Base-by-base conservation (phyloP, 2,888 invertebrate genomes). In the Xanthorhoe designata region DNA sequence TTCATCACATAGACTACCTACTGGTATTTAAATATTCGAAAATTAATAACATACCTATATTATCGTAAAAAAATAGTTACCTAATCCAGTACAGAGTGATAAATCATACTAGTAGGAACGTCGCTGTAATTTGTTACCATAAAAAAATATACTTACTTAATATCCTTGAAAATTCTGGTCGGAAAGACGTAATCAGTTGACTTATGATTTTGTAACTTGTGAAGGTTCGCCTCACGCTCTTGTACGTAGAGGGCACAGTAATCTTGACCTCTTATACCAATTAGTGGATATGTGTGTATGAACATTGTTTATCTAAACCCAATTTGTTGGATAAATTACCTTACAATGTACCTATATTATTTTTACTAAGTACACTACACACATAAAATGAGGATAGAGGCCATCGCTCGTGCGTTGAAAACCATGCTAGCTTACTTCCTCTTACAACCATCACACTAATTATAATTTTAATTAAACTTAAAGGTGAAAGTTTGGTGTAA, bases 201-300 rank as follows among this genome's bases (percentile, higher is more conserved):
- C 15, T 58, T 35, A 53, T n/a, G 47, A 53, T 47, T 53, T 53
- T n/a, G 24, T 32, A 60, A 51, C 64, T 18, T 47, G 64, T 60
- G 13, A n/a, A 19, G 10, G 38, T 42, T 10, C 38, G 13, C 35
- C n/a, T 51, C 17, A 47, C 47, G 47, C 32, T 42, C 13, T 4
- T 4, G 13, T 5, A 42, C 38, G 13, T 42, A 13, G 18, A 59
- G 53, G 58, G 53, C 38, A 59, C 19, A 35, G 63, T 42, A 49
- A 29, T 49, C 15, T 63, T 57, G 56, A 63, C 52, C 57, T 63
- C 51, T n/a, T n/a, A 56, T 32, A 51, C 32, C 38, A 55, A 61
- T 55, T 29, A 55, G 15, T 47, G 47, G 15, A 19, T 50, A 13
- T 50, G 18, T 19, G 13, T 50, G 50, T 50, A 50, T 24, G 1